Conservation (phyloP, 2,888 invertebrate genomes). For the Hyposoter didymator region DNA sequence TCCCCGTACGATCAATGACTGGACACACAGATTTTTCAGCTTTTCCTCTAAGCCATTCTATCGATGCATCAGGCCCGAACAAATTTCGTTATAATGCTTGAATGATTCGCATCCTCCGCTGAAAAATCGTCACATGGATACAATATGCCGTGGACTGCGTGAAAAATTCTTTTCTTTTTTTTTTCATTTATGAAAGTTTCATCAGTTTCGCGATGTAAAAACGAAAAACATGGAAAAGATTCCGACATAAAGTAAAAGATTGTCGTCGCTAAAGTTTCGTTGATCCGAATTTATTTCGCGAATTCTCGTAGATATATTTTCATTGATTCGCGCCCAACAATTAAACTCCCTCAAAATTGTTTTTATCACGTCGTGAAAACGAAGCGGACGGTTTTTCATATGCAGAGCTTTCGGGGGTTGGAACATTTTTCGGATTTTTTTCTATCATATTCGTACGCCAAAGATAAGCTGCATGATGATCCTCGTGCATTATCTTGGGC, state of each 20-base stretch:
- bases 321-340: not conserved
- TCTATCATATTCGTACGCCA: not conserved
- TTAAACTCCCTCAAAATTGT: not conserved
- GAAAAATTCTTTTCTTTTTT: not conserved
- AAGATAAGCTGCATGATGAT: not conserved
- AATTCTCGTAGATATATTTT: not conserved
- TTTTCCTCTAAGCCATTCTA: conserved; percentile 1
- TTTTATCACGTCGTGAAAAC: not conserved
- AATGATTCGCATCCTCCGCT: not conserved
- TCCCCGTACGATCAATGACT: conserved; percentile 56
- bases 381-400: not conserved
- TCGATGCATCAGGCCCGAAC: conserved; percentile 16
- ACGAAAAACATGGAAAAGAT: not conserved
- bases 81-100: conserved; percentile 21
- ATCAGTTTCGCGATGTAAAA: not conserved
- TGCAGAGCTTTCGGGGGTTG: not conserved
- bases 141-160: not conserved
- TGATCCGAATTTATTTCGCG: not conserved
- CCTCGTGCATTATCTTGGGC: conserved; percentile 15
- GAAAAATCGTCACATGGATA: not conserved
- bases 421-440: not conserved
- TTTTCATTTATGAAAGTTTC: not conserved
- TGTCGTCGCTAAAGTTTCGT: no score
- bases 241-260: not conserved
- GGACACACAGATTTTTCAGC: conserved; percentile 28